Evolutionary conservation across 1,140 invertebrate genomes (phyloP).

Genomic region (Tetramorium simillimum): DNA sequence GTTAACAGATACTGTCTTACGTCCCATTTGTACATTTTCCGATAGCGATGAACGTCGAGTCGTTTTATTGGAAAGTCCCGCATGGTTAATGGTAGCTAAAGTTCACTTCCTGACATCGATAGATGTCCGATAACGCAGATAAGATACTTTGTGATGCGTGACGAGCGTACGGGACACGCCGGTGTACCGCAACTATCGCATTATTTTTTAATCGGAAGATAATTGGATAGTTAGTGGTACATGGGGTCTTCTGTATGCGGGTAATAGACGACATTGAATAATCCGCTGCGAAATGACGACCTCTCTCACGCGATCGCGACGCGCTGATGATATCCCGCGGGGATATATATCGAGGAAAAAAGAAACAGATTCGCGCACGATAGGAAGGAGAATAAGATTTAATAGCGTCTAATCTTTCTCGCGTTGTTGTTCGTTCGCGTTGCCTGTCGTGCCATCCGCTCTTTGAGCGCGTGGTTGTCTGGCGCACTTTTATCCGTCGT

Average conservation of each 20-base stretch:
- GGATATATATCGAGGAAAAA: slow-evolving; percentile 25
- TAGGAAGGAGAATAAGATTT: slow-evolving; percentile 39
- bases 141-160: slow-evolving; percentile 43
- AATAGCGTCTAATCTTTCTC: slow-evolving; percentile 41
- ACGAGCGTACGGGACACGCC: slow-evolving; percentile 38
- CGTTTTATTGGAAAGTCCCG: slow-evolving; percentile 16
- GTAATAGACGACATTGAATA: slow-evolving; percentile 41
- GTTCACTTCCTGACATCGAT: slow-evolving; percentile 33
- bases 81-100: slow-evolving; percentile 16
- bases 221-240: slow-evolving; percentile 43
- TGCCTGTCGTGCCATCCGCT: slow-evolving; percentile 35
- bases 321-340: slow-evolving; percentile 25
- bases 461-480: slow-evolving; percentile 33
- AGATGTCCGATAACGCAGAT: slow-evolving; percentile 36
- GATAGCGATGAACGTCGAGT: not conserved
- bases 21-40: not conserved
- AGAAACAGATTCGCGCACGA: slow-evolving; percentile 6
- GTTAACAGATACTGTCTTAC: not conserved
- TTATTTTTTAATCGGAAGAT: slow-evolving; percentile 48
- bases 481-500: slow-evolving; percentile 29
- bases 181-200: slow-evolving; percentile 33
- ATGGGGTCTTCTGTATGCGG: not conserved
- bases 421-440: slow-evolving; percentile 26
- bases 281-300: slow-evolving; percentile 28
- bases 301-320: slow-evolving; percentile 47